These are phyloP conservation scores for Protaetia brevitarsis DNA, from an alignment of 1,140 invertebrate species.

Conservation along the genomic window DNA sequence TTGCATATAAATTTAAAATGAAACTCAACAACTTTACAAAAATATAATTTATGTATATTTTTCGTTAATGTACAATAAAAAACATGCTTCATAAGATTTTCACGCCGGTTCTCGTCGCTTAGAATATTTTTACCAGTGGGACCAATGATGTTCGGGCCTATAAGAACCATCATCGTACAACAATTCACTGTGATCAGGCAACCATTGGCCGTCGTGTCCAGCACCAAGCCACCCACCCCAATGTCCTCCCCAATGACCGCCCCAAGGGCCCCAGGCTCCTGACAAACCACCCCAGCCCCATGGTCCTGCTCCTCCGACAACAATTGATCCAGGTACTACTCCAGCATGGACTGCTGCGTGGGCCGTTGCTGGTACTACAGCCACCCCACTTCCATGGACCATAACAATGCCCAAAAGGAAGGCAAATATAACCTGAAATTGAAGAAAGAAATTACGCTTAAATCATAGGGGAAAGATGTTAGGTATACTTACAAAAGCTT, in stretches of 20 bases:
- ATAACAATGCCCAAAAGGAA: slow-evolving; percentile 10
- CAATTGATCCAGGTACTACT: background rate
- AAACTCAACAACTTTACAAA: background rate
- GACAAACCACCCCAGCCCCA: slow-evolving; percentile 13
- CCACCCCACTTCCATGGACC: background rate
- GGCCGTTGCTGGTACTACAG: too few relatives aligned
- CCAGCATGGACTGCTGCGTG: background rate
- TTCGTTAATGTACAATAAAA: background rate
- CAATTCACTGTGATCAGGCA: background rate
- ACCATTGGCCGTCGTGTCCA: slow-evolving; percentile 22
- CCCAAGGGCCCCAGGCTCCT: background rate
- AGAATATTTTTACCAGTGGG: background rate
- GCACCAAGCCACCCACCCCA: slow-evolving; percentile 1
- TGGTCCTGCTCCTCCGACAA: background rate
- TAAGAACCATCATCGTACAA: slow-evolving; percentile 21
- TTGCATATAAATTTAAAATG: background rate
- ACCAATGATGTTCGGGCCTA: slow-evolving; percentile 9
- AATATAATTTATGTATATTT: slow-evolving; percentile 13
- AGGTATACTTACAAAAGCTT: background rate
- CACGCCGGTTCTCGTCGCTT: background rate
- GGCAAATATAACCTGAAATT: slow-evolving; percentile 1
- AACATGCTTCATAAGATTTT: background rate
- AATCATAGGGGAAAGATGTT: background rate
- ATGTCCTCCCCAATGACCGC: background rate
- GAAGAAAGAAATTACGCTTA: background rate